Conservation (phyloP, 2,797 vertebrate species). For the Liparis tanakae region DNA sequence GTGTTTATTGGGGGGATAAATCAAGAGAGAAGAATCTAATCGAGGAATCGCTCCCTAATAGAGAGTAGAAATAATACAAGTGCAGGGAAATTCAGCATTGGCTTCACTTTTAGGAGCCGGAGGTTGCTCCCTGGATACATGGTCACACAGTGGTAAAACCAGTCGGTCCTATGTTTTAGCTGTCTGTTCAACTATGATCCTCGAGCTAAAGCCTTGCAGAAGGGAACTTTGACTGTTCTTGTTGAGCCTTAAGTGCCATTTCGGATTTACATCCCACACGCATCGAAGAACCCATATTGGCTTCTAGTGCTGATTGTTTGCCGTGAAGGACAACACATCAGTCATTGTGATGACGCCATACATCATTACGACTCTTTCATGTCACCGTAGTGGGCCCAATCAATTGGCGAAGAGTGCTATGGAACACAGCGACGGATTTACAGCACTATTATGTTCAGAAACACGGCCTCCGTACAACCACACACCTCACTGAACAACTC, state of each 20-base stretch:
- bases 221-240: slow-evolving; percentile 25
- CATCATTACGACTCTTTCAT: slow-evolving; percentile 52
- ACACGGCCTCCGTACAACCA: slow-evolving; percentile 37
- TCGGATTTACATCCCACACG: slow-evolving; percentile 46
- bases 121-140: neutral
- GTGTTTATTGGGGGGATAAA: neutral
- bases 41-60: neutral
- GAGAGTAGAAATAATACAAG: neutral
- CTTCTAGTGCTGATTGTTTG: slow-evolving; percentile 43
- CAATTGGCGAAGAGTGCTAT: slow-evolving; percentile 34
- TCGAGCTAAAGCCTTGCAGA: neutral
- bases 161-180: neutral
- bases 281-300: slow-evolving; percentile 18
- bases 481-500: slow-evolving; percentile 6
- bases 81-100: neutral
- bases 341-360: slow-evolving; percentile 68
- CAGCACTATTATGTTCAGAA: slow-evolving; percentile 39
- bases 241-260: slow-evolving; percentile 41
- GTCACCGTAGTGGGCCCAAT: slow-evolving; percentile 26
- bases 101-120: neutral
- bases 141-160: neutral
- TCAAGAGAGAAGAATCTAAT: neutral
- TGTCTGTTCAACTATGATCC: neutral
- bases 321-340: slow-evolving; percentile 63
- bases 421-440: slow-evolving; percentile 48